Percentiles rank a stretch among this genome's conserved stretches.
Evolutionary conservation across 2,888 invertebrate species (phyloP).

Genomic region (Trissolcus brochymenae): DNA sequence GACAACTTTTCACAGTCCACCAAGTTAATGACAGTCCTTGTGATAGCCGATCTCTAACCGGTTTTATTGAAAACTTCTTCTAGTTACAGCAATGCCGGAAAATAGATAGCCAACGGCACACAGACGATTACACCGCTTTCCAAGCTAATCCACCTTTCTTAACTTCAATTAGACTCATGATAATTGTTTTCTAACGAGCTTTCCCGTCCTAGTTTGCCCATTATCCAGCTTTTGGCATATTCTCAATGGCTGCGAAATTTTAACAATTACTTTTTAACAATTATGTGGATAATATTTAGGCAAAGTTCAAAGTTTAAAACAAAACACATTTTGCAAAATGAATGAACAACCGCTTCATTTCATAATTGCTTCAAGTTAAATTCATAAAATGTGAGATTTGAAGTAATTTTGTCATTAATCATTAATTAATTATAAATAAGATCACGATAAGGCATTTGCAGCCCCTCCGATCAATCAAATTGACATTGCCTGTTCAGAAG

Average conservation of each 20-base stretch:
- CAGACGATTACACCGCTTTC: conserved; percentile 54
- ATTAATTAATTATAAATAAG: conserved; percentile 55
- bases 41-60: conserved; percentile 59
- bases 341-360: neutral
- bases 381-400: conserved; percentile 12
- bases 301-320: too few species aligned
- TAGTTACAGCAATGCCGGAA: conserved; percentile 46
- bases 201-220: neutral
- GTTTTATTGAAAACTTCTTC: conserved; percentile 52
- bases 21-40: conserved; percentile 48
- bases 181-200: conserved; percentile 47
- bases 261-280: too few species aligned
- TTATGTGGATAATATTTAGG: too few species aligned
- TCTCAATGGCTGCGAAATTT: too few species aligned
- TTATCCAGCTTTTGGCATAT: neutral
- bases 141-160: conserved; percentile 52
- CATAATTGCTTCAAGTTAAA: neutral
- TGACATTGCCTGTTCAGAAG: conserved; percentile 39
- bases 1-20: conserved; percentile 50
- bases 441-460: conserved; percentile 31
- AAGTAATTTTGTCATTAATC: conserved; percentile 1
- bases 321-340: conserved; percentile 1
- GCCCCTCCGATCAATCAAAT: conserved; percentile 44
- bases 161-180: conserved; percentile 38
- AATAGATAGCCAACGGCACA: conserved; percentile 48